Conservation (phyloP, 2,888 invertebrate genomes). For the Pollenia griseotomentosa region DNA sequence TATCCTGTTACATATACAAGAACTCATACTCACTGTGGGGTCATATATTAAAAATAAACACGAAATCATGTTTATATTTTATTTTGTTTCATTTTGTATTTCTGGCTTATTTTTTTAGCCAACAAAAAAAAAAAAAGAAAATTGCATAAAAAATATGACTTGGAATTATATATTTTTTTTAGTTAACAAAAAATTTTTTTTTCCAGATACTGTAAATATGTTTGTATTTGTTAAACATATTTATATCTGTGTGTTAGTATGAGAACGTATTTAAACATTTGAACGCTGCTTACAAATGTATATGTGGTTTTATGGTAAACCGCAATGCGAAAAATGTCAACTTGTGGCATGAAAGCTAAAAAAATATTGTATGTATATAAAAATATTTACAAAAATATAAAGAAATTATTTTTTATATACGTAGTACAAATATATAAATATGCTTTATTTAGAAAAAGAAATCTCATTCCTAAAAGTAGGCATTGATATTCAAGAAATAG, state of each 20-base stretch:
- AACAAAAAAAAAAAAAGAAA: constrained; percentile 44
- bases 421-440: background rate
- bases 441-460: constrained; percentile 20
- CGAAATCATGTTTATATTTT: constrained; percentile 67
- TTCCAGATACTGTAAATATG: constrained; percentile 15
- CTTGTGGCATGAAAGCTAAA: constrained; percentile 78
- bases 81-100: constrained; percentile 45
- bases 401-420: constrained; percentile 2
- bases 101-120: constrained; percentile 8
- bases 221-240: constrained; percentile 39
- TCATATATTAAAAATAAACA: constrained; percentile 68
- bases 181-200: constrained; percentile 18
- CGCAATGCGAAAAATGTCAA: constrained; percentile 84
- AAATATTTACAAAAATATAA: constrained; percentile 40
- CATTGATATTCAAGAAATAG: background rate
- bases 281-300: constrained; percentile 52
- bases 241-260: constrained; percentile 21
- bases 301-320: constrained; percentile 82
- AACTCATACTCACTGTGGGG: constrained; percentile 37
- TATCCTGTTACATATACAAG: background rate
- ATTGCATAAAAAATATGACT: constrained; percentile 45
- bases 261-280: background rate
- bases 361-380: constrained; percentile 28
- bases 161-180: constrained; percentile 52
- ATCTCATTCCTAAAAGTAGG: constrained; percentile 57